Conservation (phyloP, 2,888 invertebrate species). For the Caenorhabditis wallacei region DNA sequence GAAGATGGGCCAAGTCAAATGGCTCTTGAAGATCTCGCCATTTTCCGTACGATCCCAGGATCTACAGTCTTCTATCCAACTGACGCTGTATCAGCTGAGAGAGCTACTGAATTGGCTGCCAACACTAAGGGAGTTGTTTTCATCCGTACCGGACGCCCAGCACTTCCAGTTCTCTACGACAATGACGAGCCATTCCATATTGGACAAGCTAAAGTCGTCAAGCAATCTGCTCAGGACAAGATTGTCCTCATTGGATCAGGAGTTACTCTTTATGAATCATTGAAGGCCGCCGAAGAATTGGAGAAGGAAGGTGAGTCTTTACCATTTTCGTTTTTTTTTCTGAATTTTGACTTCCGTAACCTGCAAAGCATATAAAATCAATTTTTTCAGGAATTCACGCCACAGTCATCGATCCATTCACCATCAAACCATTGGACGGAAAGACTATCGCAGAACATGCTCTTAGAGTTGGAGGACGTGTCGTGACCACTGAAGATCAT, state of each 20-base stretch:
- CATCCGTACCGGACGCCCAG: slow-evolving; percentile 95
- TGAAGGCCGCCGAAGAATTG: slow-evolving; percentile 87
- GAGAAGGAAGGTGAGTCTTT: slow-evolving; percentile 70
- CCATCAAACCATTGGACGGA: slow-evolving; percentile 93
- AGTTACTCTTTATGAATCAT: slow-evolving; percentile 93
- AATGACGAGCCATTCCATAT: slow-evolving; percentile 91
- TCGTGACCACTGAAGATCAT: slow-evolving; percentile 97
- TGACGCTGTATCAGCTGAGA: slow-evolving; percentile 94
- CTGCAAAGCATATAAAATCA: too few species aligned
- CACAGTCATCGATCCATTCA: slow-evolving; percentile 91
- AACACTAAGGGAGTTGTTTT: slow-evolving; percentile 89
- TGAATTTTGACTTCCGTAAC: too few species aligned
- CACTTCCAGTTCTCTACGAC: slow-evolving; percentile 91
- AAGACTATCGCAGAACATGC: slow-evolving; percentile 89
- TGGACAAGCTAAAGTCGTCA: slow-evolving; percentile 88
- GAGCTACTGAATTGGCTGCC: slow-evolving; percentile 93
- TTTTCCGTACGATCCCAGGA: slow-evolving; percentile 94
- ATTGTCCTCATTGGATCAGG: slow-evolving; percentile 94
- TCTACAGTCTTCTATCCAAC: slow-evolving; percentile 88
- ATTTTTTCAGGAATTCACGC: slow-evolving; percentile 86
- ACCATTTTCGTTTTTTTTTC: neutral
- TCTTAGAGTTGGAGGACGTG: slow-evolving; percentile 84
- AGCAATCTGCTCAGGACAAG: slow-evolving; percentile 89
- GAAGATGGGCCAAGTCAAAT: slow-evolving; percentile 92
- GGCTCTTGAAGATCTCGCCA: slow-evolving; percentile 97